Conservation (phyloP, 2,113 vertebrate genomes). For the Ciconia maguari region DNA sequence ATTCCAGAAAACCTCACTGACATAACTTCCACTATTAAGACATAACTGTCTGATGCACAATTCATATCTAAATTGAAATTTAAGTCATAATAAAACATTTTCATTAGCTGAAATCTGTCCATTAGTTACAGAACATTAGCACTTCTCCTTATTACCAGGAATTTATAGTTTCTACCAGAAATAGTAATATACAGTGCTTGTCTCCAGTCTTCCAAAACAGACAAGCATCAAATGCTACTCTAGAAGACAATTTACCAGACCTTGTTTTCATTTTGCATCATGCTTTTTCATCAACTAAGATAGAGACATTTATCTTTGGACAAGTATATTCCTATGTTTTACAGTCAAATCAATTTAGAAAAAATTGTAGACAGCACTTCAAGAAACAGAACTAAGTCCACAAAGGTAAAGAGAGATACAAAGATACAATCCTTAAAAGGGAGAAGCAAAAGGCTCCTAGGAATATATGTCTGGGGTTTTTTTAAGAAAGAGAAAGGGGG, state of each 20-base stretch:
- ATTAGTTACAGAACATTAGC: background rate
- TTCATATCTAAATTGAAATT: background rate
- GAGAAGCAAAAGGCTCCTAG: background rate
- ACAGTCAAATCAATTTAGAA: background rate
- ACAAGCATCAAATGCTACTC: background rate
- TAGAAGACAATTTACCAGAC: background rate
- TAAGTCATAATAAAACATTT: background rate
- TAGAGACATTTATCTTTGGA: background rate
- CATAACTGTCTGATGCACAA: background rate
- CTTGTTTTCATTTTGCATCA: background rate
- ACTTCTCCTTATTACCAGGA: background rate
- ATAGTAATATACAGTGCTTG: background rate
- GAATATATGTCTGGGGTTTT: rapidly evolving
- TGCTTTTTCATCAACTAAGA: background rate
- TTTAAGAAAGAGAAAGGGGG: background rate
- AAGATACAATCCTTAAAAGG: background rate
- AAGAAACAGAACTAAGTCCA: background rate
- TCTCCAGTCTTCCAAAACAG: background rate
- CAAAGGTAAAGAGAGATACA: background rate
- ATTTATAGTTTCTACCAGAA: background rate
- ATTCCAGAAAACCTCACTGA: background rate
- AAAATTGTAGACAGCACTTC: background rate
- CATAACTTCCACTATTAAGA: background rate
- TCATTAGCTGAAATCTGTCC: background rate
- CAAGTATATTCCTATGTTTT: background rate